These are phyloP conservation scores for Nestor notabilis DNA, from an alignment of 2,113 vertebrate genomes.

Conservation along the genomic window DNA sequence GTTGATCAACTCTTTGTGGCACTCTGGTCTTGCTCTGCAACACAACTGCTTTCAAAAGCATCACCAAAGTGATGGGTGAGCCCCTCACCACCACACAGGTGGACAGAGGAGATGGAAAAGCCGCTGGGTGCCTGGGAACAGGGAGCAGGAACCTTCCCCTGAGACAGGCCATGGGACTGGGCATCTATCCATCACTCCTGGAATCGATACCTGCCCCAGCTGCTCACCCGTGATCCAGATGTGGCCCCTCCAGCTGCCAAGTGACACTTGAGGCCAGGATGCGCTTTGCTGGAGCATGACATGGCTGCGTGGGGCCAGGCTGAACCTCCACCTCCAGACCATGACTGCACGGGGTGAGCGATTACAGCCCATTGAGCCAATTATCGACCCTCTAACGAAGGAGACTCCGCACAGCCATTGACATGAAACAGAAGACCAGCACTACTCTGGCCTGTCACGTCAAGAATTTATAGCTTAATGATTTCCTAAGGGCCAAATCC, in stretches of 20 bases:
- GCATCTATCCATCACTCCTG: not conserved
- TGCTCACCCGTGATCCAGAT: not conserved
- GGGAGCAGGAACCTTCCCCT: not conserved
- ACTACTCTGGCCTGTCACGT: not conserved
- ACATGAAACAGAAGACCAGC: not conserved
- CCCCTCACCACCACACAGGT: rapidly evolving
- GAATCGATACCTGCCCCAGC: rapidly evolving
- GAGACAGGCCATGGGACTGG: rapidly evolving
- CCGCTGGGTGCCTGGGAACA: rapidly evolving
- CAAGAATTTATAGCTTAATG: not conserved
- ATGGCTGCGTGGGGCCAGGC: not conserved
- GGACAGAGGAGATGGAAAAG: not conserved
- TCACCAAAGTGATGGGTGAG: not conserved
- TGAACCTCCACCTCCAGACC: not conserved
- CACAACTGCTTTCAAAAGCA: not conserved
- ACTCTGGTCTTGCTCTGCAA: not conserved
- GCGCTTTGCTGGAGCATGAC: not conserved
- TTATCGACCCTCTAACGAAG: not conserved
- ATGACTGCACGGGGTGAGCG: not conserved
- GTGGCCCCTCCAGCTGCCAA: not conserved
- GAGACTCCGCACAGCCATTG: not conserved
- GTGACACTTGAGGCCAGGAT: rapidly evolving
- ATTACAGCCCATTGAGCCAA: not conserved
- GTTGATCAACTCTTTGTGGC: not conserved
- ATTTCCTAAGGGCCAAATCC: not conserved